Conservation (phyloP, 2,888 invertebrate genomes). For the Leptinotarsa haldemani region DNA sequence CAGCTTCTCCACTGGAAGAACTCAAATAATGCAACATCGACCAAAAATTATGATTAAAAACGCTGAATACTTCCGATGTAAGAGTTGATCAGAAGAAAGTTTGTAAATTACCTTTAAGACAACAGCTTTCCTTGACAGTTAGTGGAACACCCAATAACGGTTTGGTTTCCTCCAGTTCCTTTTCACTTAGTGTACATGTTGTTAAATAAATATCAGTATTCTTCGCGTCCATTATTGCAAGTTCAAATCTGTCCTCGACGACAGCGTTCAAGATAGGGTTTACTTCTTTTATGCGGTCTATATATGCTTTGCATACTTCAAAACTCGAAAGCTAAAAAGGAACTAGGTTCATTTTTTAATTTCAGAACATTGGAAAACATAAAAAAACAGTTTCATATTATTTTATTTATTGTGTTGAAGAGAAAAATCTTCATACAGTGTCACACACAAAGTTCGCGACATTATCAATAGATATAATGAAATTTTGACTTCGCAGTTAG, state of each 20-base stretch:
- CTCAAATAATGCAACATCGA: too few relatives aligned
- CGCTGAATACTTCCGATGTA: neutral
- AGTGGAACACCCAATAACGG: constrained; percentile 86
- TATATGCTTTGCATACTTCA: constrained; percentile 77
- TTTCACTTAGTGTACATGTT: constrained; percentile 45
- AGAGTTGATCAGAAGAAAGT: neutral
- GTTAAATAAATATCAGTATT: constrained; percentile 70
- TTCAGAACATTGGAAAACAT: neutral
- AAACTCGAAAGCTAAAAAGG: constrained; percentile 75
- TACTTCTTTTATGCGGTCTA: constrained; percentile 81
- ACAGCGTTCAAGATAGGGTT: constrained; percentile 84
- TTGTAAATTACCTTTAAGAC: constrained; percentile 72
- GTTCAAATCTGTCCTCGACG: constrained; percentile 80
- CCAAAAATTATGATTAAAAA: too few relatives aligned
- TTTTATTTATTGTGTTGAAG: too few relatives aligned
- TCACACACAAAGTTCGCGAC: too few relatives aligned
- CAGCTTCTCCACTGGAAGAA: too few relatives aligned
- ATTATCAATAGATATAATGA: too few relatives aligned
- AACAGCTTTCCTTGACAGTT: constrained; percentile 85
- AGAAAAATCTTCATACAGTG: too few relatives aligned
- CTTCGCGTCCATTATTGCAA: constrained; percentile 79
- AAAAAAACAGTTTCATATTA: too few relatives aligned
- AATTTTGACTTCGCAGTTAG: too few relatives aligned
- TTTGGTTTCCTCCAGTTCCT: constrained; percentile 62
- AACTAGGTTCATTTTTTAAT: neutral